Evolutionary conservation across 2,113 vertebrate species (phyloP).

Genomic region (Nannospalax galili): DNA sequence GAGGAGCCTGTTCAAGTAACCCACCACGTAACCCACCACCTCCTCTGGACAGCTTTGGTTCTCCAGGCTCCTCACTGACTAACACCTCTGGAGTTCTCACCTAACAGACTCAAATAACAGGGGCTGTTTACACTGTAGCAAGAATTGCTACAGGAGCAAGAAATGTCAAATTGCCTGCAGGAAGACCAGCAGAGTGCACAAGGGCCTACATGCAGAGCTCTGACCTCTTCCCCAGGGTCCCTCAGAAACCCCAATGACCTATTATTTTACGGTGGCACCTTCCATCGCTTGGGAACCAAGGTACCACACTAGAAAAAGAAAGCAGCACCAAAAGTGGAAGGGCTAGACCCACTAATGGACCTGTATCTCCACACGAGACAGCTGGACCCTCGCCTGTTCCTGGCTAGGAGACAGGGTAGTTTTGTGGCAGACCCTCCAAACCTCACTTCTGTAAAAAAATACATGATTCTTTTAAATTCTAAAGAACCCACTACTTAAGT

Average conservation of each 20-base stretch:
- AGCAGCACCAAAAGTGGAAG: background rate
- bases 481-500: background rate
- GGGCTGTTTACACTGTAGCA: no score
- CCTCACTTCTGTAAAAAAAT: background rate
- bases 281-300: fast-evolving
- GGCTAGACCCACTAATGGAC: background rate
- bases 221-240: no score
- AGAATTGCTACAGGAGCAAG: background rate
- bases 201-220: no score
- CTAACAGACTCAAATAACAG: background rate
- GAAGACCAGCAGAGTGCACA: background rate
- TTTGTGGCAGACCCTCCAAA: background rate
- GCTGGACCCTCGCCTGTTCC: no score
- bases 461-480: background rate
- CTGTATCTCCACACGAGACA: background rate
- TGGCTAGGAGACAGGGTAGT: background rate
- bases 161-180: fast-evolving
- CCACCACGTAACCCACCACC: no score
- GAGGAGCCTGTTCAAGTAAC: background rate
- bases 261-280: fast-evolving
- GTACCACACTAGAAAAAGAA: background rate
- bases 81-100: no score
- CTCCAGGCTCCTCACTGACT: no score
- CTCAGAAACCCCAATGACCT: no score
- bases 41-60: background rate